phyloP scores from a whole-genome alignment of 1,140 invertebrate species.

The Heliconius hewitsoni region DNA sequence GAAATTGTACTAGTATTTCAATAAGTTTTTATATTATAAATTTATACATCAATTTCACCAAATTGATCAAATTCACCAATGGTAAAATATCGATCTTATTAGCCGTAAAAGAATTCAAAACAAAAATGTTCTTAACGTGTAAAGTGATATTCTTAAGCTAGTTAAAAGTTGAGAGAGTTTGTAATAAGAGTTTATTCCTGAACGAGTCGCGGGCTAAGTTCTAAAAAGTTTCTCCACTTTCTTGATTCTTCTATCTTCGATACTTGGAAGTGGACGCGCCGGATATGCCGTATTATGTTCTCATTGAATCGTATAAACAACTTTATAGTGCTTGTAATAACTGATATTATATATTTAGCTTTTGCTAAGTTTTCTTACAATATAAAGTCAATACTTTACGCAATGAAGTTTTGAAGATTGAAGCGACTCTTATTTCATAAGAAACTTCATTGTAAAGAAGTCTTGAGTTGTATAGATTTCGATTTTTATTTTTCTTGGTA shows the following conservation, averaged over 20 bases:
- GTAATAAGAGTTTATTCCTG: conserved; percentile 66
- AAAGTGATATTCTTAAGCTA: conserved; percentile 49
- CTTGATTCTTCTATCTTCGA: conserved; percentile 65
- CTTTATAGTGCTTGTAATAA: conserved; percentile 6
- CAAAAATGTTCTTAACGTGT: conserved; percentile 19
- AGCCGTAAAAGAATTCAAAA: conserved; percentile 1
- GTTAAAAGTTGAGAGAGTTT: conserved; percentile 67
- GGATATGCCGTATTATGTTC: conserved; percentile 72
- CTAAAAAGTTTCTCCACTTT: conserved; percentile 60
- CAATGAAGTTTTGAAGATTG: neutral
- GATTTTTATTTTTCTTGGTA: neutral
- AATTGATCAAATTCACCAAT: no score
- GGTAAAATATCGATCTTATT: neutral
- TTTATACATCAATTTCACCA: no score
- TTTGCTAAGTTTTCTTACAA: neutral
- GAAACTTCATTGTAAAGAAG: neutral
- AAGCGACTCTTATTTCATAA: neutral
- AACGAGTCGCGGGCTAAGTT: conserved; percentile 55
- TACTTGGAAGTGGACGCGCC: conserved; percentile 50
- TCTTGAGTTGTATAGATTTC: neutral
- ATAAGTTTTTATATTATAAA: no score
- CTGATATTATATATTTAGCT: neutral
- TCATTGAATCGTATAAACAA: conserved; percentile 44
- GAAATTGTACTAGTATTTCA: no score
- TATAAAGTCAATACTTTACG: neutral